Base-by-base conservation (phyloP, 2,797 vertebrate genomes). In the Tarsius wallacei region DNA sequence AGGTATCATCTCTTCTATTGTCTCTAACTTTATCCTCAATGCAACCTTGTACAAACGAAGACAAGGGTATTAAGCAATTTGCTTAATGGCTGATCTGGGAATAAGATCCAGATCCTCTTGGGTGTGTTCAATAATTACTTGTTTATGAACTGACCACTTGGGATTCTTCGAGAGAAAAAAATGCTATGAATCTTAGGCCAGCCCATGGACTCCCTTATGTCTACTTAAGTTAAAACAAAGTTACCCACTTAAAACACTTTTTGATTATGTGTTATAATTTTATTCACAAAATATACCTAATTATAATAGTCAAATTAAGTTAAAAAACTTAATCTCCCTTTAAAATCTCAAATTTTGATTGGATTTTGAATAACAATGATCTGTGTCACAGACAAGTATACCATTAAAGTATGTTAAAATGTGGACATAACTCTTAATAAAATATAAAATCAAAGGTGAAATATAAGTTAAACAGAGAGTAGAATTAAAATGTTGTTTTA, bases 91-190 rank as follows among this genome's bases (percentile, higher is more conserved):
- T 97, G 98, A 93, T 95, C 71, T 96, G 98, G 97, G 97, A 97
- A 96, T 97, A 94, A 68, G 84, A 82, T 11, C 61, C 89, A 93
- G 93, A 95, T 96, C 84, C 98, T 97, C 97, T 82, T 78, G 98
- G 96, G 98, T 97, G 88, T 97, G 84, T 96, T 97, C 97, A 98
- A 97, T 98, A 97, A 98, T 98, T 98, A 98, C 98, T 98, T 97
- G 98, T 98, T 98, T 98, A 98, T 97, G 94, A 95, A 94, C 76
- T 97, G 89, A 97, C 93, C 98, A 96, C 95, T 92, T 88, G 98
- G 96, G 97, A 97, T 93, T 87, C 87, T 97, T 66, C 12, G 19
- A 81, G 61, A 95, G 90, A 83, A 94, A 93, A 90, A 97, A 96
- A 59, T 36, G 68, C 90, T n/a, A 55, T 47, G 84, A 93, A 81